Conservation (phyloP, 1,140 invertebrate genomes). For the Drosophila kohkoa region DNA sequence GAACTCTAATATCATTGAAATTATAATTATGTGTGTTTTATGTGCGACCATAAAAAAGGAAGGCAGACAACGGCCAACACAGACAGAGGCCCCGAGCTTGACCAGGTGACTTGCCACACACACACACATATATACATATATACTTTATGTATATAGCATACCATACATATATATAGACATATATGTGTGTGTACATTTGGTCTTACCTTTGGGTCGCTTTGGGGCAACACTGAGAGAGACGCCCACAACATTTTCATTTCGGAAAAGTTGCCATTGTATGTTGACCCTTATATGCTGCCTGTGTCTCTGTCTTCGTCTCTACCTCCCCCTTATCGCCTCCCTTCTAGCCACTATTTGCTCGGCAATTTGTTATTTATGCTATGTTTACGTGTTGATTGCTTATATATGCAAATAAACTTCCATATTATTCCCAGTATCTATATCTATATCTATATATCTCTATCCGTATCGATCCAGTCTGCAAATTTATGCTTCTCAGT, state of each 20-base stretch:
- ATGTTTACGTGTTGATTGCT: constrained; percentile 75
- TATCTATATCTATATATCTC: constrained; percentile 32
- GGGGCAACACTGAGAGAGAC: constrained; percentile 1
- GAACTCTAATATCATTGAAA: constrained; percentile 81
- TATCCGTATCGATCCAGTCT: constrained; percentile 28
- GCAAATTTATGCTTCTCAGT: constrained; percentile 33
- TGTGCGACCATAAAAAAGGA: constrained; percentile 64
- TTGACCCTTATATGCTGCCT: constrained; percentile 31
- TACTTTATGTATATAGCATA: background rate
- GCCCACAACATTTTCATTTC: constrained; percentile 40
- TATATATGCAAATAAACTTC: constrained; percentile 72
- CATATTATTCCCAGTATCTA: constrained; percentile 23
- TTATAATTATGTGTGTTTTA: constrained; percentile 82
- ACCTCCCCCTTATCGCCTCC: background rate
- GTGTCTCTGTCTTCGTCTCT: background rate
- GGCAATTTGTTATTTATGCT: constrained; percentile 79
- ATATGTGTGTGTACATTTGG: constrained; percentile 10
- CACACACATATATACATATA: constrained; percentile 7
- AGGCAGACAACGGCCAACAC: background rate
- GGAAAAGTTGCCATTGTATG: constrained; percentile 39
- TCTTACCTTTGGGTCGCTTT: constrained; percentile 4
- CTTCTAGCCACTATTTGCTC: constrained; percentile 21
- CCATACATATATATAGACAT: constrained; percentile 5
- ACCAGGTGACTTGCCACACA: constrained; percentile 11
- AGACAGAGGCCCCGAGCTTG: constrained; percentile 15